A percentile compares a stretch with the other conserved stretches of the same genome.
These are phyloP conservation scores for Scaptomyza polygonia DNA, from an alignment of 2,888 invertebrate species.

Conservation along the genomic window DNA sequence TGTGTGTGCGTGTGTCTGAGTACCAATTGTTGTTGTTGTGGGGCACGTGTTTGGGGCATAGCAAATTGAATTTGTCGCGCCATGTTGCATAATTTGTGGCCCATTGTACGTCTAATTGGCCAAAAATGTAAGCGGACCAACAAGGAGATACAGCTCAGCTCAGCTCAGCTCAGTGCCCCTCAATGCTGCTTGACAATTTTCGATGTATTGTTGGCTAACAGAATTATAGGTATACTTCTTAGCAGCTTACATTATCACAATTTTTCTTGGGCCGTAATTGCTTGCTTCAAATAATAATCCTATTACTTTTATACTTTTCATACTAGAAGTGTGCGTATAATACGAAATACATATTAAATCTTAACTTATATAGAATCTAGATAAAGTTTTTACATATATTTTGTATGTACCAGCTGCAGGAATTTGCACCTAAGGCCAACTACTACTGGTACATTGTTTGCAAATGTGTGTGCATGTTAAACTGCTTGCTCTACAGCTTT, in stretches of 20 bases:
- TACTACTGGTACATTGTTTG: background rate
- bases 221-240: conserved; percentile 1
- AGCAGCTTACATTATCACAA: too few species aligned
- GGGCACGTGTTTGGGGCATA: conserved; percentile 68
- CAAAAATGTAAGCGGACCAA: conserved; percentile 61
- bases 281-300: too few species aligned
- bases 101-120: conserved; percentile 75
- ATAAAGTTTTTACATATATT: background rate
- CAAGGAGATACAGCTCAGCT: conserved; percentile 20
- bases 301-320: too few species aligned
- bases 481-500: conserved; percentile 29
- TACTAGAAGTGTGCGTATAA: background rate
- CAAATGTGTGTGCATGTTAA: conserved; percentile 9
- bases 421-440: conserved; percentile 2
- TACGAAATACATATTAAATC: background rate
- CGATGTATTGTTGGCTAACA: background rate
- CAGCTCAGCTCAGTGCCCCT: background rate
- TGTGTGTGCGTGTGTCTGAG: conserved; percentile 2
- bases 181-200: conserved; percentile 11
- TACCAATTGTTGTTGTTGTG: conserved; percentile 31
- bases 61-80: conserved; percentile 77
- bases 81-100: conserved; percentile 74
- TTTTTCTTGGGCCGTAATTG: too few species aligned
- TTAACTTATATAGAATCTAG: conserved; percentile 3
- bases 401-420: background rate